Evolutionary conservation across 2,888 invertebrate species (phyloP).

Genomic region (Spodoptera littoralis): DNA sequence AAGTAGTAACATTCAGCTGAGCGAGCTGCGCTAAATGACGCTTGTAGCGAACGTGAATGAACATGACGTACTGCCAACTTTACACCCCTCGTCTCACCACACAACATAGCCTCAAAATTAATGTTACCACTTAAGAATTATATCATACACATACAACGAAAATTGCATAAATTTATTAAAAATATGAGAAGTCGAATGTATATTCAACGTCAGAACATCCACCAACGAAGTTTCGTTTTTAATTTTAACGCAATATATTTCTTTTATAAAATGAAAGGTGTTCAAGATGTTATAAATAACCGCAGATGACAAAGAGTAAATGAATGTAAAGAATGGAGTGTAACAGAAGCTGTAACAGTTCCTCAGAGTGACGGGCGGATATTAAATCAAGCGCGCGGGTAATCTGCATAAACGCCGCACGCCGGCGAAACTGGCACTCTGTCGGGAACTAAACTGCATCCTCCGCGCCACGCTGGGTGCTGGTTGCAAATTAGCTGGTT

Average conservation of each 20-base stretch:
- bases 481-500: slow-evolving; percentile 32
- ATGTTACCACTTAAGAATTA: neutral
- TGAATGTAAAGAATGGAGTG: slow-evolving; percentile 32
- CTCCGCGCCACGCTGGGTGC: slow-evolving; percentile 39
- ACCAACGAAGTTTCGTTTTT: neutral
- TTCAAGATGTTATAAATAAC: neutral
- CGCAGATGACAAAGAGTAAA: slow-evolving; percentile 17
- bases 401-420: slow-evolving; percentile 72
- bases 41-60: slow-evolving; percentile 39
- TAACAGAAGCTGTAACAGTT: slow-evolving; percentile 18
- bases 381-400: slow-evolving; percentile 62
- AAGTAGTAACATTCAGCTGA: slow-evolving; percentile 43
- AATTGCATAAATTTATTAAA: too few species aligned
- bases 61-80: slow-evolving; percentile 31
- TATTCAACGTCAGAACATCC: too few species aligned
- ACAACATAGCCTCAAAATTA: slow-evolving; percentile 23
- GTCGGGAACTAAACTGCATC: slow-evolving; percentile 34
- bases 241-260: too few species aligned
- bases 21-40: slow-evolving; percentile 44
- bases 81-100: slow-evolving; percentile 2
- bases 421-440: slow-evolving; percentile 56
- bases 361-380: slow-evolving; percentile 42
- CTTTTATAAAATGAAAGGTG: too few species aligned
- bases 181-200: too few species aligned
- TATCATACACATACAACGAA: too few species aligned